Conservation (phyloP, 2,888 invertebrate genomes). For the Campaea margaritaria region DNA sequence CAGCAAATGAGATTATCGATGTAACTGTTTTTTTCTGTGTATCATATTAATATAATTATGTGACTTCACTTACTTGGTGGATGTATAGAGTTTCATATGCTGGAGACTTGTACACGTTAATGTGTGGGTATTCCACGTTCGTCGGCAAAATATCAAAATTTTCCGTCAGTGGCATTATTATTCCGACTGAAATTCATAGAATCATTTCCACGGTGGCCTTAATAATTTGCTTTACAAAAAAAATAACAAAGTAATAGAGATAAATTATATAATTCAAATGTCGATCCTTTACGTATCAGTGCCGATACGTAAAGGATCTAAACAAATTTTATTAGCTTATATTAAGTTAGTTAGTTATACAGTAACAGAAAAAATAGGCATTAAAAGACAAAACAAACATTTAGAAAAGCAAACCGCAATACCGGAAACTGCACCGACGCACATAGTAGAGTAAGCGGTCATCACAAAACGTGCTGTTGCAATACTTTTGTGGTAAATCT, state of each 20-base stretch:
- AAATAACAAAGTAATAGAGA: constrained; percentile 27
- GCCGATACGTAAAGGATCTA: no score
- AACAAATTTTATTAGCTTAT: no score
- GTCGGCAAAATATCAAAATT: constrained; percentile 77
- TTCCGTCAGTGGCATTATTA: constrained; percentile 77
- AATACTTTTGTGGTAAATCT: constrained; percentile 70
- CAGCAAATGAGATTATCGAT: no score
- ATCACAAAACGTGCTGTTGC: constrained; percentile 73
- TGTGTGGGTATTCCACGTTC: constrained; percentile 77
- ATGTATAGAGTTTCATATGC: constrained; percentile 69
- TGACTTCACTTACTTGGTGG: constrained; percentile 69
- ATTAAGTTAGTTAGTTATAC: no score
- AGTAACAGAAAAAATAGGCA: neutral
- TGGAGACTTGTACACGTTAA: constrained; percentile 73
- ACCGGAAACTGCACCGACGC: constrained; percentile 80
- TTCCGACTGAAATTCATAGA: constrained; percentile 66
- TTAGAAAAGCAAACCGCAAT: neutral
- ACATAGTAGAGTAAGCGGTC: constrained; percentile 77
- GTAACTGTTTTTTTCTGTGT: no score
- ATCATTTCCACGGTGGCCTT: constrained; percentile 14
- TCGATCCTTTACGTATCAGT: no score
- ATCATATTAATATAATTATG: no score
- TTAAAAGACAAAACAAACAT: neutral
- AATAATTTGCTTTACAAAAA: constrained; percentile 26
- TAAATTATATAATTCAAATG: constrained; percentile 1